These are phyloP conservation scores for Motacilla alba DNA, from an alignment of 2,113 vertebrate species.

Conservation along the genomic window DNA sequence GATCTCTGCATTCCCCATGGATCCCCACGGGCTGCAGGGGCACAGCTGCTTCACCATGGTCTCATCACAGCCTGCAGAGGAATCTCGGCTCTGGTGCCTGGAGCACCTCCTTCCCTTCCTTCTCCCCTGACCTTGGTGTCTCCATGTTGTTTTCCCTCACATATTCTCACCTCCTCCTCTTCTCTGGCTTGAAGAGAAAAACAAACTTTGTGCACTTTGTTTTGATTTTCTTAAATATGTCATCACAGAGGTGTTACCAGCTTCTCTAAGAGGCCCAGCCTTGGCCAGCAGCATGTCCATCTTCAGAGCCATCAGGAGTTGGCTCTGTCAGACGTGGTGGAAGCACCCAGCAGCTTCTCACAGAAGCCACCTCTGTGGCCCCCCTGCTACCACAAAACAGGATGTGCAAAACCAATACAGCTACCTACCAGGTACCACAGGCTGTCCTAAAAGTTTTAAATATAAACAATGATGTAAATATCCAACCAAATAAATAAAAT, in stretches of 20 bases:
- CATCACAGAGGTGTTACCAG: background rate
- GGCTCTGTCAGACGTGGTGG: background rate
- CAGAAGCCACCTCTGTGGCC: background rate
- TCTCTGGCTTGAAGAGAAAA: background rate
- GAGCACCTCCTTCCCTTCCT: too few relatives aligned
- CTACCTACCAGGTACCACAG: background rate
- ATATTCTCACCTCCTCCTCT: background rate
- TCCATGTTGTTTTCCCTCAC: too few relatives aligned
- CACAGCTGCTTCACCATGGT: too few relatives aligned
- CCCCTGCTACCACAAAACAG: background rate
- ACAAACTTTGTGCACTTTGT: too few relatives aligned
- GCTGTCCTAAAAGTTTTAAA: background rate
- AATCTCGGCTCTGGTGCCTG: too few relatives aligned
- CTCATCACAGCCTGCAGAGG: too few relatives aligned
- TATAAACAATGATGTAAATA: background rate
- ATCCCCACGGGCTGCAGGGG: too few relatives aligned
- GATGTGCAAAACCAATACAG: background rate
- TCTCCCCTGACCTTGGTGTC: too few relatives aligned
- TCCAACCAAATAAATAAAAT: background rate
- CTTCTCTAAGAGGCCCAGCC: rapidly evolving
- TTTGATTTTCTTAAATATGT: background rate
- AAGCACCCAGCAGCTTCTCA: too few relatives aligned
- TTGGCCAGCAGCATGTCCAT: background rate
- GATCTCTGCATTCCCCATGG: too few relatives aligned
- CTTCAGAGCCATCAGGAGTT: background rate